A percentile compares a stretch with the other conserved stretches of the same genome.
Conservation (phyloP, 2,888 invertebrate genomes). For the Polydrusus tereticollis region DNA sequence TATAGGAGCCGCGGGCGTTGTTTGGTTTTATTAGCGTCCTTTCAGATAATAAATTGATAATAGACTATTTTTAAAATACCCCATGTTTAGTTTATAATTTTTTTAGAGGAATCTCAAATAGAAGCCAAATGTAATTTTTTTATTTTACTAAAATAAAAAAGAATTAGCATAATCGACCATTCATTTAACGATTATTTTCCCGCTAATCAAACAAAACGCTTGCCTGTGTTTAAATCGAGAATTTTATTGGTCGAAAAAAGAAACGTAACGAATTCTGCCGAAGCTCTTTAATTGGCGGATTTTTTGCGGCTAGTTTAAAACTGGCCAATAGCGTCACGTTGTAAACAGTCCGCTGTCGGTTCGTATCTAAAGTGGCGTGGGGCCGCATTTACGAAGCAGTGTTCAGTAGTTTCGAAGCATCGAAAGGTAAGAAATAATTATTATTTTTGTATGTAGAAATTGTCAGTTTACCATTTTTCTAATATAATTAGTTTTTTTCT, state of each 20-base stretch:
- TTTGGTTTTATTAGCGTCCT: too few species aligned
- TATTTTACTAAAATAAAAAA: not conserved
- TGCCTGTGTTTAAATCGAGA: constrained; percentile 34
- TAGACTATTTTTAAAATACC: too few species aligned
- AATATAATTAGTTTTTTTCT: constrained; percentile 60
- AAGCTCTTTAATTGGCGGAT: constrained; percentile 69
- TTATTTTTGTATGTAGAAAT: constrained; percentile 69
- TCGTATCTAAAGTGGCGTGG: constrained; percentile 76
- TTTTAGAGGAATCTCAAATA: too few species aligned
- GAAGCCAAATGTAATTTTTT: not conserved
- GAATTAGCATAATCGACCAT: constrained; percentile 37
- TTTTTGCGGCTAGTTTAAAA: constrained; percentile 74
- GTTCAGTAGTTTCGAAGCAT: constrained; percentile 71
- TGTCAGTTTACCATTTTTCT: constrained; percentile 69
- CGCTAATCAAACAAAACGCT: constrained; percentile 49
- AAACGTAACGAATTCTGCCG: constrained; percentile 71
- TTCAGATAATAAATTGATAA: too few species aligned
- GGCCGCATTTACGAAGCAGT: constrained; percentile 74
- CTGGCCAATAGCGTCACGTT: constrained; percentile 68
- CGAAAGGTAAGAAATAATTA: constrained; percentile 73
- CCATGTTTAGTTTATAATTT: too few species aligned
- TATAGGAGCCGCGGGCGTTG: too few species aligned
- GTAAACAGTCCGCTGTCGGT: constrained; percentile 68
- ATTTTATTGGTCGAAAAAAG: constrained; percentile 58
- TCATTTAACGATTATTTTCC: constrained; percentile 49